Conservation (phyloP, 2,888 invertebrate genomes). For the Muschampia plurimacula region DNA sequence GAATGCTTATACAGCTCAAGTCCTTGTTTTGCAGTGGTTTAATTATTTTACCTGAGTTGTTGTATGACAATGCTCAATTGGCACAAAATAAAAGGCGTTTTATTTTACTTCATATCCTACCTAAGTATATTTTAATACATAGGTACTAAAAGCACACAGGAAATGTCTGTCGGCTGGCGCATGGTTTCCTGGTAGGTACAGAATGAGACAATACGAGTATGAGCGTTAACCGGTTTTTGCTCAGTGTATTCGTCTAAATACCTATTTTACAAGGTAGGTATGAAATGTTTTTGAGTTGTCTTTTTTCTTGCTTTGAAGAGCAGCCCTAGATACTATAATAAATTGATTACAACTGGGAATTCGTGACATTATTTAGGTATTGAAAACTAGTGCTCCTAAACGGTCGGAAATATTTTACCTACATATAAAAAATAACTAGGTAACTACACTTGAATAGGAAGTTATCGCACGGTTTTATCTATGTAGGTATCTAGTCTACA, state of each 20-base stretch:
- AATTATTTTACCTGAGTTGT: not conserved
- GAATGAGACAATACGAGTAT: constrained; percentile 82
- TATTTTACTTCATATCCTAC: constrained; percentile 18
- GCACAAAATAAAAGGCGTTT: constrained; percentile 27
- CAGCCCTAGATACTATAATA: too few species aligned
- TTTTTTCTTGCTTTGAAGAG: constrained; percentile 5
- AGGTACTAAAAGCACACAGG: constrained; percentile 57
- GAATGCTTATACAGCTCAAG: not conserved
- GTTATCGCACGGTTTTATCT: not conserved
- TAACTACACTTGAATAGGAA: not conserved
- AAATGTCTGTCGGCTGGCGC: constrained; percentile 72
- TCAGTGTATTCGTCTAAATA: constrained; percentile 67
- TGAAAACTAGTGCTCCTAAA: too few species aligned
- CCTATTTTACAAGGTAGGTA: constrained; percentile 29
- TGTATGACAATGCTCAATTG: not conserved
- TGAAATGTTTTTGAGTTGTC: constrained; percentile 21
- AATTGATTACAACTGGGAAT: too few species aligned
- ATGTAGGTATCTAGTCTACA: not conserved
- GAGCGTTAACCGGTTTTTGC: constrained; percentile 77
- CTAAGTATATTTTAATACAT: constrained; percentile 42
- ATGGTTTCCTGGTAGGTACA: constrained; percentile 79
- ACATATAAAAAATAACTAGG: too few species aligned
- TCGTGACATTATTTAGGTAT: too few species aligned
- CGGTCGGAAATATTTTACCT: too few species aligned
- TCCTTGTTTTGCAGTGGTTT: too few species aligned